A percentile compares a stretch with the other conserved stretches of the same genome.
phyloP scores from a whole-genome alignment of 2,797 vertebrate genomes.

The Adrianichthys oophorus region DNA sequence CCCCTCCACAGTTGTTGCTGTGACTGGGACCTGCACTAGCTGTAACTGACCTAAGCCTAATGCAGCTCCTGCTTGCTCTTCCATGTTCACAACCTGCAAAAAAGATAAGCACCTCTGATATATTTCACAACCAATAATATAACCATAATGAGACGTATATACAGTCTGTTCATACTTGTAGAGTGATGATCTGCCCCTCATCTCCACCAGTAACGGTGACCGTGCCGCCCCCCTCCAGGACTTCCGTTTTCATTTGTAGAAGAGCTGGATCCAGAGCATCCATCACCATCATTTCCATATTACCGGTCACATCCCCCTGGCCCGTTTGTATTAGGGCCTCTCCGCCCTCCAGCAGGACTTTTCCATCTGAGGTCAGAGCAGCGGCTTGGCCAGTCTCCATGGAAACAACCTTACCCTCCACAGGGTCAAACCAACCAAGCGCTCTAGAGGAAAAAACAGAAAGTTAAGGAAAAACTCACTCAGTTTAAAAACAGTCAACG shows the following conservation, averaged over 20 bases:
- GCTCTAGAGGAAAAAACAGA: slow-evolving; percentile 14
- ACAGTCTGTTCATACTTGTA: slow-evolving; percentile 64
- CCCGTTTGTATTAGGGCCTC: slow-evolving; percentile 77
- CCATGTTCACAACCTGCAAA: slow-evolving; percentile 95
- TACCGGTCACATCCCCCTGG: slow-evolving; percentile 75
- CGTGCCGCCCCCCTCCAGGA: slow-evolving; percentile 84
- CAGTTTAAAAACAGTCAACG: neutral
- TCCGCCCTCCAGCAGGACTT: slow-evolving; percentile 87
- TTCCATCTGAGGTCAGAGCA: slow-evolving; percentile 85
- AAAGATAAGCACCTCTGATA: no score
- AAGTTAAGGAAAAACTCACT: neutral
- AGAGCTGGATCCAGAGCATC: slow-evolving; percentile 91
- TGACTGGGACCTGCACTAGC: slow-evolving; percentile 93
- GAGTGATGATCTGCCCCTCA: slow-evolving; percentile 97
- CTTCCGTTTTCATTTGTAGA: slow-evolving; percentile 97
- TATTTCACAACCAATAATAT: no score
- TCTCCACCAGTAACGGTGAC: slow-evolving; percentile 90
- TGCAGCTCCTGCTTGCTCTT: slow-evolving; percentile 86
- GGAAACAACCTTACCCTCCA: slow-evolving; percentile 70
- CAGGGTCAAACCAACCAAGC: slow-evolving; percentile 40
- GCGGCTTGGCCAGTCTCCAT: slow-evolving; percentile 71
- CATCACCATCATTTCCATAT: slow-evolving; percentile 98
- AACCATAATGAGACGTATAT: no score
- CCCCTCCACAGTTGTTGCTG: slow-evolving; percentile 87
- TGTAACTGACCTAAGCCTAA: slow-evolving; percentile 94